phyloP scores from a whole-genome alignment of 23 tunicate species.

The Botrylloides violaceus region DNA sequence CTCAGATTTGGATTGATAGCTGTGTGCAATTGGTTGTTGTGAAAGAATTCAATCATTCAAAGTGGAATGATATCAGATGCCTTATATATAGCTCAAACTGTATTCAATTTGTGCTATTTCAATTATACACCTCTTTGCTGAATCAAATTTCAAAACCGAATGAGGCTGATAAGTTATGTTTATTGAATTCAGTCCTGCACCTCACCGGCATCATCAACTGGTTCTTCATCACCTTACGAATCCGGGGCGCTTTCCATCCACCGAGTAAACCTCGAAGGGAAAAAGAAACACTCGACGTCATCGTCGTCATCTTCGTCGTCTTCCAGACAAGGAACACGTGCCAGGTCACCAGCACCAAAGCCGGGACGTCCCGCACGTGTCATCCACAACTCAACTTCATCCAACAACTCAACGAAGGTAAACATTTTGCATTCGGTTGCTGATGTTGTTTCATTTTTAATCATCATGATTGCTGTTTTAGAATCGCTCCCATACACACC shows the following conservation, averaged over 20 bases:
- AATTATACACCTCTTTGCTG: no score
- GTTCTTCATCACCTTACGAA: constrained; percentile 22
- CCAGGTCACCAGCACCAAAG: not conserved
- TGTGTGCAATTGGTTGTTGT: no score
- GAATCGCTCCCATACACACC: constrained; percentile 13
- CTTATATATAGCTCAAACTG: no score
- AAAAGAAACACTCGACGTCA: constrained; percentile 40
- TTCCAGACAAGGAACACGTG: constrained; percentile 3
- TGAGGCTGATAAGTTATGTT: no score
- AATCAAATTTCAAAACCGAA: no score
- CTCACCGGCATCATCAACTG: constrained; percentile 29
- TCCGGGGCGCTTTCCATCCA: not conserved
- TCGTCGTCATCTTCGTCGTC: constrained; percentile 31
- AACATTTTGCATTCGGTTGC: not conserved
- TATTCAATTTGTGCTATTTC: no score
- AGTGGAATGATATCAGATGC: no score
- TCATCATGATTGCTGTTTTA: no score
- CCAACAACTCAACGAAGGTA: constrained; percentile 28
- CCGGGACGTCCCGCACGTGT: constrained; percentile 7
- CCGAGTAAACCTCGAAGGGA: not conserved
- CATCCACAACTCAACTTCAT: constrained; percentile 30
- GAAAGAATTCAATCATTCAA: no score
- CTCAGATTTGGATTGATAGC: no score
- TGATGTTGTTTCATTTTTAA: no score
- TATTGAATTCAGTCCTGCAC: constrained; percentile 15